These are phyloP conservation scores for Gobio occitaniae DNA, from an alignment of 2,797 vertebrate genomes.

Conservation along the genomic window DNA sequence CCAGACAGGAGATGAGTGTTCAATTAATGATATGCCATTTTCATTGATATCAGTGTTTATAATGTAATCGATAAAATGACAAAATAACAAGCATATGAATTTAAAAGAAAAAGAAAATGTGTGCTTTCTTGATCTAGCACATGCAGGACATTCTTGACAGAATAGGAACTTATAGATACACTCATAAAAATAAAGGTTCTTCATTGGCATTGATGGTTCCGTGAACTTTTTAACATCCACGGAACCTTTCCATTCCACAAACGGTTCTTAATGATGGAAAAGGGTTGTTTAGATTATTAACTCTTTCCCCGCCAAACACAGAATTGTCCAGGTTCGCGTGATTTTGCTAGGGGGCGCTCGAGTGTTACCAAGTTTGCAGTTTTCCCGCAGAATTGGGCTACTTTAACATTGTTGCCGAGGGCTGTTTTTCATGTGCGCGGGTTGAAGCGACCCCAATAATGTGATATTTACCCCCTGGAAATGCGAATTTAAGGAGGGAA, in stretches of 20 bases:
- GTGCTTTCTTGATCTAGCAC: neutral
- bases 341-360: no score
- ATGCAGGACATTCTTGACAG: neutral
- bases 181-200: neutral
- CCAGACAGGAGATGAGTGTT: neutral
- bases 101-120: neutral
- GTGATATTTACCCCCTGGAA: no score
- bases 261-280: neutral
- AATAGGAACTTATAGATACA: neutral
- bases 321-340: no score
- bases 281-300: neutral
- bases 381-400: no score
- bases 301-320: neutral
- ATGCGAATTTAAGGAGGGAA: no score
- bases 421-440: no score
- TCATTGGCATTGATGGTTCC: neutral
- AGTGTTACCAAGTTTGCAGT: no score
- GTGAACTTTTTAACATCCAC: neutral
- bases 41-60: neutral
- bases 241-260: neutral
- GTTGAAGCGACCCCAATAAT: no score
- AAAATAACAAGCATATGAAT: neutral
- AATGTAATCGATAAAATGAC: neutral
- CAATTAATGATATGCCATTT: neutral
- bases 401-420: no score